Conservation (phyloP, 2,113 vertebrate genomes). For the Mystacornis crossleyi region DNA sequence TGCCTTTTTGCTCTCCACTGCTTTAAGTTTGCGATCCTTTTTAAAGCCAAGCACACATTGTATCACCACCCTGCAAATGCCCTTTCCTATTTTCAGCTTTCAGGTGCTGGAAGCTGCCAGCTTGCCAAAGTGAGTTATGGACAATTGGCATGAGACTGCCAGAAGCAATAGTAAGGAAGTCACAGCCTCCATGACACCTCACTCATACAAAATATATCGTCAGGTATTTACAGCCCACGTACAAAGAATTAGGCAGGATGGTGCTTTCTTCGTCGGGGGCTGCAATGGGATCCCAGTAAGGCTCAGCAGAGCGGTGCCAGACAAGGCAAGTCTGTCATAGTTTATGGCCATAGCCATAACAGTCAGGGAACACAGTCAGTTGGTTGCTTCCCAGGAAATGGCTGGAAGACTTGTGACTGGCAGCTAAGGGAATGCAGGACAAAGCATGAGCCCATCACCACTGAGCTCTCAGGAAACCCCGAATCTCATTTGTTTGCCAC, state of each 20-base stretch:
- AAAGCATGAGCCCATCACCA: background rate
- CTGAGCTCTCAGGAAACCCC: background rate
- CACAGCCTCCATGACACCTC: background rate
- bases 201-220: background rate
- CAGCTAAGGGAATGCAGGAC: background rate
- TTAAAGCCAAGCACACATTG: background rate
- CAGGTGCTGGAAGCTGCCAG: slow-evolving; percentile 8
- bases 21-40: slow-evolving; percentile 15
- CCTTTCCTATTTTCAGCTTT: slow-evolving; percentile 58
- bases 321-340: background rate
- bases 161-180: background rate
- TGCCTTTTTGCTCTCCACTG: slow-evolving; percentile 37
- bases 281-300: background rate
- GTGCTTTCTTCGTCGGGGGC: background rate
- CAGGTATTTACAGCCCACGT: background rate
- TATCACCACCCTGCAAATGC: slow-evolving; percentile 27
- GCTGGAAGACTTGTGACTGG: background rate
- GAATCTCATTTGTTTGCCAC: background rate
- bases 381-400: slow-evolving; percentile 43
- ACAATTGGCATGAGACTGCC: background rate
- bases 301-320: background rate
- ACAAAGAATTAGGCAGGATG: background rate
- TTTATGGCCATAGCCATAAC: background rate
- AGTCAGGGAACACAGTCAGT: background rate
- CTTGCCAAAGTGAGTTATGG: slow-evolving; percentile 34